Conservation (phyloP, 1,140 invertebrate species). For the Solenopsis invicta region DNA sequence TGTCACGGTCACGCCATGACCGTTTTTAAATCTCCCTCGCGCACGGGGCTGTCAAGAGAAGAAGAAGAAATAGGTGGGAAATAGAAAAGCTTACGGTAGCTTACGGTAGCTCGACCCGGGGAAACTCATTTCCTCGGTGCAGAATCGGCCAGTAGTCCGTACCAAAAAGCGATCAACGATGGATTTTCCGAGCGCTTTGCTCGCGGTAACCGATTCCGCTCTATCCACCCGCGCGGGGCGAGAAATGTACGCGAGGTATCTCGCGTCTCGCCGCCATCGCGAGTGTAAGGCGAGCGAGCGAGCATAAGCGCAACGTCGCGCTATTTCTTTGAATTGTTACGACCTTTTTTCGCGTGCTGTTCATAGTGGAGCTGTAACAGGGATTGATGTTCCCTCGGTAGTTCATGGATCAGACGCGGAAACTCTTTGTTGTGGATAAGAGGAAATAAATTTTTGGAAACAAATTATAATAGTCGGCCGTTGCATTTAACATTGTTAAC, state of each 20-base stretch:
- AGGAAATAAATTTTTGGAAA: neutral
- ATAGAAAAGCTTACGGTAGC: constrained; percentile 50
- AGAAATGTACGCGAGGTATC: constrained; percentile 4
- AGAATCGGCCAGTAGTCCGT: constrained; percentile 75
- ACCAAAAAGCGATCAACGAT: constrained; percentile 77
- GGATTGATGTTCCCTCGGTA: neutral
- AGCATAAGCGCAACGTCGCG: constrained; percentile 49
- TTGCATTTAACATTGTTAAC: neutral
- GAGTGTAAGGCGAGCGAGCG: constrained; percentile 28
- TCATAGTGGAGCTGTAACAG: neutral
- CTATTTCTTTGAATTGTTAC: constrained; percentile 71
- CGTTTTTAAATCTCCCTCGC: constrained; percentile 45
- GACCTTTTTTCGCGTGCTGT: constrained; percentile 18
- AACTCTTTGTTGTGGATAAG: neutral
- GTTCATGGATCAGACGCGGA: neutral
- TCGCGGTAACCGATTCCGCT: constrained; percentile 37
- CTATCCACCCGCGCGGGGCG: neutral
- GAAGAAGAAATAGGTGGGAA: constrained; percentile 44
- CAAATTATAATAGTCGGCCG: neutral
- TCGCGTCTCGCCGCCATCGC: constrained; percentile 30
- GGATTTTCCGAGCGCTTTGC: constrained; percentile 75
- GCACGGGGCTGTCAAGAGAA: neutral
- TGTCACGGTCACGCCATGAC: constrained; percentile 14
- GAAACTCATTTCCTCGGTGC: constrained; percentile 79
- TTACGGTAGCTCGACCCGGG: constrained; percentile 61